Percentiles rank a stretch among this genome's conserved stretches.
These are phyloP conservation scores for Pterocles orientalis DNA, from an alignment of 2,113 vertebrate genomes.

Conservation along the genomic window DNA sequence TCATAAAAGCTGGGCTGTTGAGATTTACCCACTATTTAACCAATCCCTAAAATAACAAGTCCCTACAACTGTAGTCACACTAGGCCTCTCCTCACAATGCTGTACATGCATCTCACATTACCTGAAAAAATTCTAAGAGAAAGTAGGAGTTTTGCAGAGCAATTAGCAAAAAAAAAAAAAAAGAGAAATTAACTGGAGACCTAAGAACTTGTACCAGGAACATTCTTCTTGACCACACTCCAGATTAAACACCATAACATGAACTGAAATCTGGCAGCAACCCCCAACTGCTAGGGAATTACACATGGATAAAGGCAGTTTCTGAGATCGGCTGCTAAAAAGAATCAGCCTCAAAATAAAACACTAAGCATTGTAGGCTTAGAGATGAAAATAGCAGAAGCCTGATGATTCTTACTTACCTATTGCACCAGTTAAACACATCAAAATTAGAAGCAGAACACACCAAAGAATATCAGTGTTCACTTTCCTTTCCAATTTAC, in stretches of 20 bases:
- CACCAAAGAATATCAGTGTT: conserved; percentile 92
- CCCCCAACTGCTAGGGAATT: background rate
- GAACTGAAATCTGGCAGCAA: background rate
- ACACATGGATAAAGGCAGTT: background rate
- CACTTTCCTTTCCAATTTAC: conserved; percentile 87
- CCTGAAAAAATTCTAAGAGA: background rate
- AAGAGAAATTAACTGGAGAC: background rate
- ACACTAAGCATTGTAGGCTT: background rate
- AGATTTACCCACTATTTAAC: background rate
- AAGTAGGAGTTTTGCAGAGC: background rate
- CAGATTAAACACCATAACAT: background rate
- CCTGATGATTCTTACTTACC: conserved; percentile 74
- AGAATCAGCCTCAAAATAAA: background rate
- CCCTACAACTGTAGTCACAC: background rate
- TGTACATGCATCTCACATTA: background rate
- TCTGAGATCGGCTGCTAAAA: background rate
- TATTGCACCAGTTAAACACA: conserved; percentile 86
- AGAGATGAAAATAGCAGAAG: background rate
- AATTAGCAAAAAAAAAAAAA: background rate
- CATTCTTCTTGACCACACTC: background rate
- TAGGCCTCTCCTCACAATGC: background rate
- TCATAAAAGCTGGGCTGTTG: background rate
- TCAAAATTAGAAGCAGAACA: conserved; percentile 86
- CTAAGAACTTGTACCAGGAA: background rate
- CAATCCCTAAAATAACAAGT: background rate